Conservation (phyloP, 2,113 vertebrate genomes). For the Psittacula cyanocephala region DNA sequence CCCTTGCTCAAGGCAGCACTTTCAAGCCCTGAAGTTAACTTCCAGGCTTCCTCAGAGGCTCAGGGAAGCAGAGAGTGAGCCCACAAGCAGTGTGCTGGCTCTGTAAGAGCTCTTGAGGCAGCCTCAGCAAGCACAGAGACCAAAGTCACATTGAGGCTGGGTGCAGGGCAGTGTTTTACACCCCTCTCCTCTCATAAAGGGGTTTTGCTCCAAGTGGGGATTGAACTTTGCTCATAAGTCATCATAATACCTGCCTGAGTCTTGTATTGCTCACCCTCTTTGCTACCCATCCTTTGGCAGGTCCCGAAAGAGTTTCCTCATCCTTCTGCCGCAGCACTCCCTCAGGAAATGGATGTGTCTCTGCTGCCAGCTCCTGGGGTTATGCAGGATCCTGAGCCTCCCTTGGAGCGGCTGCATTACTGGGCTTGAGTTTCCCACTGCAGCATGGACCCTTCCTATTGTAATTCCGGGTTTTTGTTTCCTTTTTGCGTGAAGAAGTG, state of each 20-base stretch:
- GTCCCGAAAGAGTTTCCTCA: not conserved
- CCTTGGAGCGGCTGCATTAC: fast-evolving
- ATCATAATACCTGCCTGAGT: not conserved
- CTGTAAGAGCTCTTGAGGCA: not conserved
- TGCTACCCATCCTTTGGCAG: not conserved
- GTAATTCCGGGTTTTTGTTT: fast-evolving
- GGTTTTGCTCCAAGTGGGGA: not conserved
- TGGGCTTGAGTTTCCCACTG: not conserved
- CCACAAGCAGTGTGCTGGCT: not conserved
- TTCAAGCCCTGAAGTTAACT: not conserved
- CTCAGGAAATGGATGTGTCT: not conserved
- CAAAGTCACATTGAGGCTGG: not conserved
- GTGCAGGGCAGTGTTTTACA: not conserved
- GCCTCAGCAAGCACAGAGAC: not conserved
- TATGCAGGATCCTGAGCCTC: fast-evolving
- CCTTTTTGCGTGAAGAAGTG: fast-evolving
- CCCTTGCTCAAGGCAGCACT: not conserved
- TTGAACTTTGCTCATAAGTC: not conserved
- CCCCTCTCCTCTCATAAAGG: not conserved
- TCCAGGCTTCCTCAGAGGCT: not conserved
- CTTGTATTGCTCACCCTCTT: not conserved
- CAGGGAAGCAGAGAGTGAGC: not conserved
- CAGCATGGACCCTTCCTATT: not conserved
- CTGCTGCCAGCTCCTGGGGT: not conserved
- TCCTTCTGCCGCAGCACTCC: not conserved